These are phyloP conservation scores for Lithophane semibrunnea DNA, from an alignment of 2,888 invertebrate genomes.

Conservation along the genomic window DNA sequence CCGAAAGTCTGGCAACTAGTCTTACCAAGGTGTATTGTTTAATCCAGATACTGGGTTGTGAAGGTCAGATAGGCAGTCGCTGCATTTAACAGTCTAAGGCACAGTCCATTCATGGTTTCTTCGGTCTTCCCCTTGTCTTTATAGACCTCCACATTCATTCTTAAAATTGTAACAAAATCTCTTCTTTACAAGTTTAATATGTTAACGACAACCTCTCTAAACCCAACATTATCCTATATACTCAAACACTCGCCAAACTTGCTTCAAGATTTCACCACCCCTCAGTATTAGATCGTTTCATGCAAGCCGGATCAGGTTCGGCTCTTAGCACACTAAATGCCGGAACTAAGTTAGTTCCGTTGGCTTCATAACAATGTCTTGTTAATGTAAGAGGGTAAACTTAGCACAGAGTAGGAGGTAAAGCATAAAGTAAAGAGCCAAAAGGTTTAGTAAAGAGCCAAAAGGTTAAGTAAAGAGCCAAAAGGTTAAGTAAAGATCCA, in stretches of 20 bases:
- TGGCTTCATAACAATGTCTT: constrained; percentile 38
- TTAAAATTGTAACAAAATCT: neutral
- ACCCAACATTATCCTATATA: neutral
- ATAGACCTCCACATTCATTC: neutral
- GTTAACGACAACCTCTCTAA: neutral
- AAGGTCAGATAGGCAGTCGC: too few species aligned
- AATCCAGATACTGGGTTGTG: too few species aligned
- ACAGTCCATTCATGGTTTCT: too few species aligned
- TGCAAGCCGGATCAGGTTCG: constrained; percentile 23
- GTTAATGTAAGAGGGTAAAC: constrained; percentile 23
- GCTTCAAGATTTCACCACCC: constrained; percentile 2
- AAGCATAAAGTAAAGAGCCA: neutral
- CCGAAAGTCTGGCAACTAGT: too few species aligned
- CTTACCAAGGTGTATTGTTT: too few species aligned
- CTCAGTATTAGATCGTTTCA: constrained; percentile 1
- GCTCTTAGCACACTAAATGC: constrained; percentile 21
- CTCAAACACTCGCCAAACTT: constrained; percentile 15
- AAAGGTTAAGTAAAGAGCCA: neutral
- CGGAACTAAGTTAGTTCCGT: constrained; percentile 28
- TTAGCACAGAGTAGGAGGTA: neutral
- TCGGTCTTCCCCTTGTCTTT: too few species aligned
- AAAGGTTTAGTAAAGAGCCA: neutral
- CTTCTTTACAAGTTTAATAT: neutral
- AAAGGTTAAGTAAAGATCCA: neutral
- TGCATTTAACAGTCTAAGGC: too few species aligned